phyloP scores from a whole-genome alignment of 2,797 vertebrate genomes.

The Microhierax caerulescens region DNA sequence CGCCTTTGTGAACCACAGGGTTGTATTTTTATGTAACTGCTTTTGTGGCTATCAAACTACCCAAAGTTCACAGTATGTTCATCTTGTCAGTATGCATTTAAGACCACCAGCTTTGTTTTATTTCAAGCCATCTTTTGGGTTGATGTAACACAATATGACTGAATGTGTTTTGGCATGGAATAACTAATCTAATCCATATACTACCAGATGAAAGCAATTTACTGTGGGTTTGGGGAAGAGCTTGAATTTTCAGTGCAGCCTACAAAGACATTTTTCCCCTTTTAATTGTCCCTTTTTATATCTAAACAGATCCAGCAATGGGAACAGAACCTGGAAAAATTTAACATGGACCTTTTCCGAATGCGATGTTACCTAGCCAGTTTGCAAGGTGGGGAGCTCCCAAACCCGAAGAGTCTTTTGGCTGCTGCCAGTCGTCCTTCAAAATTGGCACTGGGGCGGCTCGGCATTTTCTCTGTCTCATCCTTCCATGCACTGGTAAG shows the following conservation, averaged over 20 bases:
- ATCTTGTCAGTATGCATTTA: conserved; percentile 4
- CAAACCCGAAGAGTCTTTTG: conserved; percentile 92
- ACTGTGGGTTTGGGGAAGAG: not conserved
- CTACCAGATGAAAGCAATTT: conserved; percentile 33
- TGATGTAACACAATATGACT: conserved; percentile 2
- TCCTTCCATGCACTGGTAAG: conserved; percentile 94
- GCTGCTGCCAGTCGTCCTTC: conserved; percentile 91
- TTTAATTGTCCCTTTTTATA: conserved; percentile 23
- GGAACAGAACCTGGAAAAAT: conserved; percentile 95
- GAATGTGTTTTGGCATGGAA: not conserved
- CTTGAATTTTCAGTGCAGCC: conserved; percentile 3
- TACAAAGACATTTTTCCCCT: not conserved
- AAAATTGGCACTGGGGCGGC: conserved; percentile 85
- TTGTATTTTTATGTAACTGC: not conserved
- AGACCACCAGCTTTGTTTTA: conserved; percentile 41
- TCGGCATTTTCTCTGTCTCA: conserved; percentile 91
- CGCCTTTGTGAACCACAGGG: not conserved
- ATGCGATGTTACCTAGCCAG: conserved; percentile 94
- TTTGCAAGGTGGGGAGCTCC: conserved; percentile 91
- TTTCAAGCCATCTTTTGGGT: conserved; percentile 22
- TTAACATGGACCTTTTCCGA: conserved; percentile 93
- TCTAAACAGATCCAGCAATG: conserved; percentile 90
- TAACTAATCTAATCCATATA: conserved; percentile 20
- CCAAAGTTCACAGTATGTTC: not conserved
- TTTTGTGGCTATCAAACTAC: conserved; percentile 20